Evolutionary conservation across 2,113 vertebrate genomes (phyloP).

Genomic region (Poecile atricapillus): DNA sequence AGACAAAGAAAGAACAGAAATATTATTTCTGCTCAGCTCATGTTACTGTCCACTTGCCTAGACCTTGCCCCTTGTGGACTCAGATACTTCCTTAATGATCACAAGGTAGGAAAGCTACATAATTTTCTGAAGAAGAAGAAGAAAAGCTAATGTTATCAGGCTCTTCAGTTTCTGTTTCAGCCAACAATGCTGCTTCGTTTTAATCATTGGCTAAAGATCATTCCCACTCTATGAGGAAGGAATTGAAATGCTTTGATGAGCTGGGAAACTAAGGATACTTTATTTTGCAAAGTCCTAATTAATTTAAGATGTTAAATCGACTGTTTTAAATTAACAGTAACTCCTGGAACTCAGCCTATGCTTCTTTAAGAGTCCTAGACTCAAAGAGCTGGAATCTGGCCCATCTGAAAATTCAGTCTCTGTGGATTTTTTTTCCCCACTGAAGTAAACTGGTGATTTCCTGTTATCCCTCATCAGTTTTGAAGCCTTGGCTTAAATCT

Average conservation of each 20-base stretch:
- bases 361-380: background rate
- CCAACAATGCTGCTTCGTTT: background rate
- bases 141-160: background rate
- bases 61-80: background rate
- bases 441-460: background rate
- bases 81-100: background rate
- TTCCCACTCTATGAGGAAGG: background rate
- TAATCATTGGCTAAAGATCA: background rate
- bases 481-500: background rate
- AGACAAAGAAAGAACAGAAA: background rate
- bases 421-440: background rate
- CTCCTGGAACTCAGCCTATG: background rate
- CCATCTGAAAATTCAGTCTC: background rate
- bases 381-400: background rate
- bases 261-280: background rate
- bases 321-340: background rate
- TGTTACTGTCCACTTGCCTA: background rate
- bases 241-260: background rate
- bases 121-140: background rate
- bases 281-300: background rate
- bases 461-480: background rate
- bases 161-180: background rate
- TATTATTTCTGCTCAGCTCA: background rate
- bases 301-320: background rate
- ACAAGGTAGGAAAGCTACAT: background rate